Conservation (phyloP, 2,797 vertebrate genomes). For the Pipistrellus pipistrellus region DNA sequence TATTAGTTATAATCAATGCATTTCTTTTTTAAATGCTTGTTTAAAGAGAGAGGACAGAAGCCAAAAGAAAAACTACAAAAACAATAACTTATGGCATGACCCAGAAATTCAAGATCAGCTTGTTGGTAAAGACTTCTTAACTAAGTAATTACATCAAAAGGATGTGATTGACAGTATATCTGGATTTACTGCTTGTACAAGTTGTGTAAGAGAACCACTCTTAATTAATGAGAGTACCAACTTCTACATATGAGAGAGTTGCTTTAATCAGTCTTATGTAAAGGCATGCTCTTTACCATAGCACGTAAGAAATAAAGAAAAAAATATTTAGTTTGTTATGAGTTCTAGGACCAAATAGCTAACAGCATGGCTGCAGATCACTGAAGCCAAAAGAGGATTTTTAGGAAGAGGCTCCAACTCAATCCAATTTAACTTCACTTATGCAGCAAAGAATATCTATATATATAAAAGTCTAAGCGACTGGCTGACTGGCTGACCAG, state of each 20-base stretch:
- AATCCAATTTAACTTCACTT: neutral
- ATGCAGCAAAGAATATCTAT: neutral
- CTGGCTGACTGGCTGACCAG: too few species aligned
- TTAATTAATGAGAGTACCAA: constrained; percentile 63
- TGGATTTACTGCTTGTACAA: constrained; percentile 71
- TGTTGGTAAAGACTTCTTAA: constrained; percentile 58
- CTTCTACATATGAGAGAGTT: neutral
- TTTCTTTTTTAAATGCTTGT: constrained; percentile 24
- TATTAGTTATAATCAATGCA: constrained; percentile 36
- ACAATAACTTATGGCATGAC: constrained; percentile 54
- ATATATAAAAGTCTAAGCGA: too few species aligned
- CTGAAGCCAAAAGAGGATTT: neutral
- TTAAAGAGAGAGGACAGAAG: constrained; percentile 16
- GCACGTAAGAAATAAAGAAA: constrained; percentile 43
- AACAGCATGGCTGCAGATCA: neutral
- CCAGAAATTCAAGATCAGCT: constrained; percentile 70
- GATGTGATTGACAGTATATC: neutral
- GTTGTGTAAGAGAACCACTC: constrained; percentile 30
- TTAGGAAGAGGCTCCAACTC: neutral
- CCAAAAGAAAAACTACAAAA: constrained; percentile 14
- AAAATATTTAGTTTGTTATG: neutral
- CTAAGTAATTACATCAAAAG: constrained; percentile 69
- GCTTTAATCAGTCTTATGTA: constrained; percentile 40
- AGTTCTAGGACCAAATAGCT: neutral
- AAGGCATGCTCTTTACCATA: constrained; percentile 33